phyloP scores from a whole-genome alignment of 1,140 invertebrate species.

The Augochlora pura region DNA sequence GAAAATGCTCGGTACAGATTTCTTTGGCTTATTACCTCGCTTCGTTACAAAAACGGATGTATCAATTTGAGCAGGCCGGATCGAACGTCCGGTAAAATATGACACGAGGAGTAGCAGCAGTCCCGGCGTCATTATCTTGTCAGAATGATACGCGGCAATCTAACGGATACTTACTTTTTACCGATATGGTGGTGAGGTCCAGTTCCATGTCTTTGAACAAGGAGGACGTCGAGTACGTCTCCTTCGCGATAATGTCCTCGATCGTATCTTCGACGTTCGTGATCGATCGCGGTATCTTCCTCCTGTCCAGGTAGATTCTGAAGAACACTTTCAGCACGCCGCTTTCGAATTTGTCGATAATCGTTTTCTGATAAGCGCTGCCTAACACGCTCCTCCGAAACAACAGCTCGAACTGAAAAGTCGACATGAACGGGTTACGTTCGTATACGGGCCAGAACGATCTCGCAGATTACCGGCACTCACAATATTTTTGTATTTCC shows the following conservation, averaged over 20 bases:
- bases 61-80: no score
- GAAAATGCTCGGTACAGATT: no score
- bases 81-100: background rate
- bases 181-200: constrained; percentile 83
- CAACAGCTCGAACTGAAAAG: constrained; percentile 77
- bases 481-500: constrained; percentile 83
- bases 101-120: background rate
- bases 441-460: no score
- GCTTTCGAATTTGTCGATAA: constrained; percentile 86
- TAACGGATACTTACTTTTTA: constrained; percentile 81
- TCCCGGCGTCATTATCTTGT: background rate
- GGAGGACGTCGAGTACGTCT: constrained; percentile 84
- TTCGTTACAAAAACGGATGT: no score
- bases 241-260: constrained; percentile 85
- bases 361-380: constrained; percentile 83
- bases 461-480: constrained; percentile 53
- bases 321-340: constrained; percentile 88
- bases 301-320: constrained; percentile 86
- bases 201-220: constrained; percentile 85
- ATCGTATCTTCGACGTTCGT: constrained; percentile 85
- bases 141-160: background rate
- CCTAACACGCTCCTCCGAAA: constrained; percentile 81
- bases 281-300: constrained; percentile 86
- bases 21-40: no score
- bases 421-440: no score